phyloP scores from a whole-genome alignment of 2,797 vertebrate species.

The Kryptolebias ocellatus region DNA sequence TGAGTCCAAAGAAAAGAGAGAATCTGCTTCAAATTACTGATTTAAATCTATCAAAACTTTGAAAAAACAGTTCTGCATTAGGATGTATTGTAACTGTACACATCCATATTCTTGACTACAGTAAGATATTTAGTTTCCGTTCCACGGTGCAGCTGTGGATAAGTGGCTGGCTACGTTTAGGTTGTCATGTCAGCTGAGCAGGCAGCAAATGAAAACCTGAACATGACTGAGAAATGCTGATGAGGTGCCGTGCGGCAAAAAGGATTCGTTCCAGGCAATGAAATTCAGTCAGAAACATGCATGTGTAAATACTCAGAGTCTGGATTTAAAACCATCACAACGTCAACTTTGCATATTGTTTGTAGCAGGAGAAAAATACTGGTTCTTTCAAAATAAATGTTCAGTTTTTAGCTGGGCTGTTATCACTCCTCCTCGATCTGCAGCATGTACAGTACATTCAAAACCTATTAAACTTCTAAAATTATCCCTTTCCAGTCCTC shows the following conservation, averaged over 20 bases:
- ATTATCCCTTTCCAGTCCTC: background rate
- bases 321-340: conserved; percentile 1
- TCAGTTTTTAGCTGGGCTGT: background rate
- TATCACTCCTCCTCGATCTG: background rate
- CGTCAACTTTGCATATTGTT: background rate
- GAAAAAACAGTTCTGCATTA: background rate
- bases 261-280: background rate
- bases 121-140: too few species aligned
- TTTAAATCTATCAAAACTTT: background rate
- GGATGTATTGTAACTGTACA: background rate
- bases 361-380: background rate
- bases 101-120: too few species aligned
- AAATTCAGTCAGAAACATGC: conserved; percentile 23
- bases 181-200: background rate
- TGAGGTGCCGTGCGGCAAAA: background rate
- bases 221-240: background rate
- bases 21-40: background rate
- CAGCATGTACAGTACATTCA: conserved; percentile 7
- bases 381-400: background rate
- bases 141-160: too few species aligned
- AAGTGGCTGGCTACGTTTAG: background rate
- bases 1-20: background rate
- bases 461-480: background rate
- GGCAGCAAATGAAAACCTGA: background rate
- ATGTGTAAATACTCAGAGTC: conserved; percentile 1